Base-by-base conservation (phyloP, 2,888 invertebrate genomes). In the Pachliopta kotzebuea region DNA sequence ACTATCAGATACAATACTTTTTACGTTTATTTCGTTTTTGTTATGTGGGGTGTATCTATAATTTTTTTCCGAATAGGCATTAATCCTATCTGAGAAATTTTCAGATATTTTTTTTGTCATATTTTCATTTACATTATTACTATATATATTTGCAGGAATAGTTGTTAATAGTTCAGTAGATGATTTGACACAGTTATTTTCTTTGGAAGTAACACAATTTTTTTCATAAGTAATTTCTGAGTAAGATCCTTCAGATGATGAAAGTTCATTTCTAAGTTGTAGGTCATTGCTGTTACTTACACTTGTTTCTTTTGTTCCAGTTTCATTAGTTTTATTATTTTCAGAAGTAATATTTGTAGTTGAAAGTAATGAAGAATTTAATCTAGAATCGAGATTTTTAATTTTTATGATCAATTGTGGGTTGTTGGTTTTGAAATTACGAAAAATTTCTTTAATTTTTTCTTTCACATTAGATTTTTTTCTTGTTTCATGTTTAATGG, bases 401-500 rank as follows among this genome's bases (percentile, higher is more conserved):
- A 91, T 62, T 63, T 75, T 77, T 67, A 78, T 75, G 0, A 89
- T 66, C 14, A 90, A 59, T 52, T 74, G 64, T 3, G 78, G 80
- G 71, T 92, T 73, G 0, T 81, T 74, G 45, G 67, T 70, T 79
- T 82, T 90, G 52, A 92, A 91, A 65, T 79, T 77, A 29, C 72
- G 70, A 26, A 91, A 29, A 2, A 86, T 72, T 57, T 72, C 67
- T 62, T 74, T 76, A 7, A 76, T 68, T 18, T 57, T 62, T 17
- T 75, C 77, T 37, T 79, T 73, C 2, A 72, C 64, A 18, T 79
- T 72, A 14, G 67, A 67, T 11, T 77, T 71, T 71, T 77, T 85
- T 67, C 87, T 77, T 20, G 65, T 73, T 74, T 83, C 83, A 64
- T 82, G 72, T 70, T 73, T 77, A 58, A 91, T 71, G 45, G 84